These are phyloP conservation scores for Scleropages formosus DNA, from an alignment of 2,797 vertebrate species.

Conservation along the genomic window DNA sequence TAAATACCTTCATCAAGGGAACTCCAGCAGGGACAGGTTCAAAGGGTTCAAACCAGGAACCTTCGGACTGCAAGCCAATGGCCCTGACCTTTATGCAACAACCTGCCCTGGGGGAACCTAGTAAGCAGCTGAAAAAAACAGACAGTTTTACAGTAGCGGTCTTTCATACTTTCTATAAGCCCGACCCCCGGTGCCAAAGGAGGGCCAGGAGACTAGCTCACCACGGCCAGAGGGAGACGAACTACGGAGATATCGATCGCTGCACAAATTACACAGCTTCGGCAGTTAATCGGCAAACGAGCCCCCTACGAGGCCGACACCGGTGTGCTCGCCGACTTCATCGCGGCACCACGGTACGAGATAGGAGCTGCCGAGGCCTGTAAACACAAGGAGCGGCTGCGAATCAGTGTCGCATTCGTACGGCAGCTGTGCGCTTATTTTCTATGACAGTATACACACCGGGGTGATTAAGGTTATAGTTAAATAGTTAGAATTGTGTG, in stretches of 20 bases:
- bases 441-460: no score
- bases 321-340: background rate
- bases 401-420: background rate
- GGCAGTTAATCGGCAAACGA: slow-evolving; percentile 17
- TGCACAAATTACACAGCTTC: background rate
- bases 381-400: background rate
- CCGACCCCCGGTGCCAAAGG: background rate
- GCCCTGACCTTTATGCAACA: no score
- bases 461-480: background rate
- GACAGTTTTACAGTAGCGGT: no score
- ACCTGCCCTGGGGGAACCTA: no score
- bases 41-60: no score
- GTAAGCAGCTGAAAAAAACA: no score
- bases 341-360: background rate
- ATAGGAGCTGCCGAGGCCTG: background rate
- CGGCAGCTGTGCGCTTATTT: no score
- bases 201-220: background rate
- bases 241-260: background rate
- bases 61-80: no score
- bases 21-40: no score
- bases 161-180: background rate
- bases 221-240: background rate
- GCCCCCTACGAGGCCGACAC: background rate
- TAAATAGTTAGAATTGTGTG: no score
- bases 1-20: no score